phyloP scores from a whole-genome alignment of 2,888 invertebrate species.

The Sipha maydis region DNA sequence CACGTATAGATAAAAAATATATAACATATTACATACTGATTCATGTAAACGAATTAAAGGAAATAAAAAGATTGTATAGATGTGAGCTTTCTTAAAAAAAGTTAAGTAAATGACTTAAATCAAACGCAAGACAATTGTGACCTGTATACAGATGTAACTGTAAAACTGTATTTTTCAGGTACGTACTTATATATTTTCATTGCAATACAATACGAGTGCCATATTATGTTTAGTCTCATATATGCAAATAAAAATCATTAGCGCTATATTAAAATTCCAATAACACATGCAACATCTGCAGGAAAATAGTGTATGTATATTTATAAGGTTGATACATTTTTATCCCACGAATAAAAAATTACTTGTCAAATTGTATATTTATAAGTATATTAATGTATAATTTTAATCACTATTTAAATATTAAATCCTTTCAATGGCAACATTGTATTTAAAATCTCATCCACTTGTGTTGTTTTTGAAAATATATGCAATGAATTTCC shows the following conservation, averaged over 20 bases:
- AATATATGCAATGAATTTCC: no score
- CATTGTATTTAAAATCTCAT: no score
- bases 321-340: no score
- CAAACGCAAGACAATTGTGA: slow-evolving; percentile 27
- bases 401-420: no score
- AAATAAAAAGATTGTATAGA: neutral
- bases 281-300: no score
- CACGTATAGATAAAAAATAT: neutral
- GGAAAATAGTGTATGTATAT: no score
- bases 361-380: no score
- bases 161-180: neutral
- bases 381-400: no score
- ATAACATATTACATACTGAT: neutral
- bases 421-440: no score
- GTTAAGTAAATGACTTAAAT: slow-evolving; percentile 3
- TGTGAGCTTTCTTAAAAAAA: neutral
- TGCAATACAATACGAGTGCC: neutral
- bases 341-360: no score
- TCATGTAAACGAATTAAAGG: neutral
- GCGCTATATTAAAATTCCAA: neutral
- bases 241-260: neutral
- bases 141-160: neutral
- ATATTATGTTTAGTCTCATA: no score
- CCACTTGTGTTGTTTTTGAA: no score
- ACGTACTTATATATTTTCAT: neutral